Conservation (phyloP, 2,113 vertebrate species). For the Gymnobelideus leadbeateri region DNA sequence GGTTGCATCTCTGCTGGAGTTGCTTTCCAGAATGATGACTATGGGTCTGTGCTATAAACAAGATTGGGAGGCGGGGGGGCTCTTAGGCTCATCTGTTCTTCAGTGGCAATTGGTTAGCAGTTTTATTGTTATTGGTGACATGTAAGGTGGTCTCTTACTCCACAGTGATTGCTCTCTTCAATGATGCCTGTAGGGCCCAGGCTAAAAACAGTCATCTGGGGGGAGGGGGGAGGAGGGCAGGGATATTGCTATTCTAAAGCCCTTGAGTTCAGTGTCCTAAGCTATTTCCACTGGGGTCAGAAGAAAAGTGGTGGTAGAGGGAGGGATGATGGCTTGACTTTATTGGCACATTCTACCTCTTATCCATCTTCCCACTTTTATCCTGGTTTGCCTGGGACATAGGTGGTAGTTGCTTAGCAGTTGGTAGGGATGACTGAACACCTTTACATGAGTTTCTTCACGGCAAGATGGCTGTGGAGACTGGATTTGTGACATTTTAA, state of each 20-base stretch:
- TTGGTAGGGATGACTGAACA: neutral
- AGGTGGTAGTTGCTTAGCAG: neutral
- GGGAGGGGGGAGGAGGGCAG: too few species aligned
- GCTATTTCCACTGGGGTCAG: neutral
- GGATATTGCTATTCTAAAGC: neutral
- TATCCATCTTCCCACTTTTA: neutral
- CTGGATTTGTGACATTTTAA: neutral
- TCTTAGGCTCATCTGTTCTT: neutral
- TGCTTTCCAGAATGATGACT: neutral
- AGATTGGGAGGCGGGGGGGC: neutral
- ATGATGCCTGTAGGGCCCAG: neutral
- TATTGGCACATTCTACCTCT: neutral
- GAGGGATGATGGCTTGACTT: neutral
- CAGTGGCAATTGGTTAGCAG: neutral
- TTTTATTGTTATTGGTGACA: neutral
- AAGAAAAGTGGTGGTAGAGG: neutral
- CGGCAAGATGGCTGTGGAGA: neutral
- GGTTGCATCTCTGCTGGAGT: neutral
- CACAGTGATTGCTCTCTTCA: neutral
- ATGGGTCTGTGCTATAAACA: neutral
- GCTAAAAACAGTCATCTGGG: neutral
- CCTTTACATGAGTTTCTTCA: neutral
- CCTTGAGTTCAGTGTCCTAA: neutral
- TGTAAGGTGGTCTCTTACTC: neutral
- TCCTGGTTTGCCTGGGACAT: neutral